Conservation (phyloP, 2,888 invertebrate genomes). For the Synergus japonicus region DNA sequence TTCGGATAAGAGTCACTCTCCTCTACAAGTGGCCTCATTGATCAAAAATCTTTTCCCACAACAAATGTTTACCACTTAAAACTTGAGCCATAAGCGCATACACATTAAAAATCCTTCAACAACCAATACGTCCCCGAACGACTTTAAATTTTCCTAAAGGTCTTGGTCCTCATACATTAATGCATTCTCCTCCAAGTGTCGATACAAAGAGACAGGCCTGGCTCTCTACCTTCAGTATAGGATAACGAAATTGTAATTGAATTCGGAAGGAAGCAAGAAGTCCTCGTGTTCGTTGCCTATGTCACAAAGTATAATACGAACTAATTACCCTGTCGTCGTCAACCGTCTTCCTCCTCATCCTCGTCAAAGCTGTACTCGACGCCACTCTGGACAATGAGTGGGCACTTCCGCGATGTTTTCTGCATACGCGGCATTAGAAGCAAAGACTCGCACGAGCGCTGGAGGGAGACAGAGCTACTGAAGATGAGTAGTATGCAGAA, state of each 20-base stretch:
- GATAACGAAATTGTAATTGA: constrained; percentile 64
- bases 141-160: neutral
- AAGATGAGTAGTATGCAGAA: constrained; percentile 40
- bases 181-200: neutral
- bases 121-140: neutral
- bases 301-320: constrained; percentile 73
- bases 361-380: constrained; percentile 71
- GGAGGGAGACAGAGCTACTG: constrained; percentile 48
- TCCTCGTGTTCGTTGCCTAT: constrained; percentile 63
- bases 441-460: constrained; percentile 56
- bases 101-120: neutral
- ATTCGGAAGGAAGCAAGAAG: constrained; percentile 54
- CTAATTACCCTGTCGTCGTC: constrained; percentile 73
- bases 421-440: constrained; percentile 68
- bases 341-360: constrained; percentile 43
- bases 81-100: neutral
- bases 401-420: constrained; percentile 69
- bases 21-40: neutral
- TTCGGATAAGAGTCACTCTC: neutral
- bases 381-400: constrained; percentile 64
- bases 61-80: neutral
- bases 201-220: neutral
- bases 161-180: neutral
- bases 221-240: neutral
- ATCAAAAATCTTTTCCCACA: neutral